Base-by-base conservation (phyloP, 2,888 invertebrate genomes). In the Polia nebulosa region DNA sequence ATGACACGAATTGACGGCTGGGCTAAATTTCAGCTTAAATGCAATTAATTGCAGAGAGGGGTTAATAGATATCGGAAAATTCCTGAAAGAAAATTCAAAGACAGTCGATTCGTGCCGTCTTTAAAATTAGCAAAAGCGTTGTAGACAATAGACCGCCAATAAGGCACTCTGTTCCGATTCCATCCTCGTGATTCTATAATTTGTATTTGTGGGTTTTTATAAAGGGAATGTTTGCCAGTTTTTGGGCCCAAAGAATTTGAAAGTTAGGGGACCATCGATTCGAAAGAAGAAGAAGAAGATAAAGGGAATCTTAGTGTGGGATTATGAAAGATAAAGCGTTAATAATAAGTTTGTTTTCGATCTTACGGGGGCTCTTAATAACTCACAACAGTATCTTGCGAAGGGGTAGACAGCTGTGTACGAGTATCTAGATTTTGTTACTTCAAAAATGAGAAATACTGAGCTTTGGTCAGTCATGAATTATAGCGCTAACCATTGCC, bases 41-140 rank as follows among this genome's bases (percentile, higher is more conserved):
- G 41, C 57, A 57, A 74, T 74, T 34, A 58, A 32, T 13, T 66
- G 66, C 53, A 53, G 52, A 58, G 49, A 41, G 17, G 34, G 53
- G 8, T 36, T 58, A 34, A 55, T 41, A 41, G 74, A 49, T 47
- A 58, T 49, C 27, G 22, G 49, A 11, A 73, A 72, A 57, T 41
- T 32, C 27, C 27, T 45, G 22, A 39, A 41, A 39, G 52, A 74
- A 65, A 47, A 36, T 51, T 56, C 73, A 56, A 73, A 49, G 25
- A 20, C 64, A 8, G 29, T 44, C 32, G 27, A 73, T 72, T 52
- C 29, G 41, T 62, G 39, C 44, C 39, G 41, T 7, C 72, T 58
- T 29, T 25, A 32, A 22, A 22, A 73, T 72, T 34, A 41, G 57
- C 27, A 53, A 56, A 73, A 34, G 45, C 39, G 20, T 52, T 41